These are phyloP conservation scores for Alosa alosa DNA, from an alignment of 2,113 vertebrate species.

Conservation along the genomic window DNA sequence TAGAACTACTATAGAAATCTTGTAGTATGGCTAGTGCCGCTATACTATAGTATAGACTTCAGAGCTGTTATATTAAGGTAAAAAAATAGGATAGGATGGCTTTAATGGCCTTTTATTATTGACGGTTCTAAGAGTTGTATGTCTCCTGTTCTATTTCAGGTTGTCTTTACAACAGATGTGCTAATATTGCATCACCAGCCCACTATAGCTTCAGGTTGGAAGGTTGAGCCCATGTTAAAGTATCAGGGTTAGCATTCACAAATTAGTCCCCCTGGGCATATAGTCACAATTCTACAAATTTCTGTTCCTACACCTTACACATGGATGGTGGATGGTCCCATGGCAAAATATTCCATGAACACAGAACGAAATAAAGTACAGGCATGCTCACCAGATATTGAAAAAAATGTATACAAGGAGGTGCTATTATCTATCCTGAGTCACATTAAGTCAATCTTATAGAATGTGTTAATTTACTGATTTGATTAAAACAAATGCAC, in stretches of 20 bases:
- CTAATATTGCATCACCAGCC: conserved; percentile 43
- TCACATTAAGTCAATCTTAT: too few species aligned
- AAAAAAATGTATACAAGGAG: background rate
- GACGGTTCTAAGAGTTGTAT: background rate
- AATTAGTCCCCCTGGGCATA: conserved; percentile 64
- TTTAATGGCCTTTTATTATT: background rate
- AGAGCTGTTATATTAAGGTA: too few species aligned
- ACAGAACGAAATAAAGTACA: background rate
- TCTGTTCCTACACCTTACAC: conserved; percentile 26
- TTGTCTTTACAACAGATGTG: conserved; percentile 35
- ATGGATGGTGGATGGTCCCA: background rate
- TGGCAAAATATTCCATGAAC: conserved; percentile 13
- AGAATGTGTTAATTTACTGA: too few species aligned
- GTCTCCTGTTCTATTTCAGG: conserved; percentile 54
- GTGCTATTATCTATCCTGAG: background rate
- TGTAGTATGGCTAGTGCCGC: too few species aligned
- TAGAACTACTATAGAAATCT: too few species aligned
- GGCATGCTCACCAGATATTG: background rate
- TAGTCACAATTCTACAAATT: conserved; percentile 39
- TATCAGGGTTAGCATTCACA: conserved; percentile 49
- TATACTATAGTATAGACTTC: too few species aligned
- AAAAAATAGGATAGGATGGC: too few species aligned
- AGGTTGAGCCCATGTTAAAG: conserved; percentile 52
- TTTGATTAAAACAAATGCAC: too few species aligned
- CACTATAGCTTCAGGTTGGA: conserved; percentile 7